Conservation (phyloP, 2,888 invertebrate genomes). For the Norana najaformis region DNA sequence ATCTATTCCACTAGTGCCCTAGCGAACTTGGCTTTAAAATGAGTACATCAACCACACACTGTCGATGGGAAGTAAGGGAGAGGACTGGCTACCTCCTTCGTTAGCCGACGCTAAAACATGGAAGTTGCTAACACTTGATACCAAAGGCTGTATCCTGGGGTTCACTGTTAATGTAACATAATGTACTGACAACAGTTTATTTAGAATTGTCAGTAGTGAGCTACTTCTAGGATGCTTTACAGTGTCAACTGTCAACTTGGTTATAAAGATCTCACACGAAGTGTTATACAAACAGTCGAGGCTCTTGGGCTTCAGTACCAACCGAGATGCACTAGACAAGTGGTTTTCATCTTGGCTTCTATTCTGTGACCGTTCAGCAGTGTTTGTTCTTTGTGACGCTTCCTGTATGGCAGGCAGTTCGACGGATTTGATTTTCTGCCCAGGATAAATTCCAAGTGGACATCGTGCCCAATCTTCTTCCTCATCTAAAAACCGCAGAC, state of each 20-base stretch:
- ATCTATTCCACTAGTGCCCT: too few species aligned
- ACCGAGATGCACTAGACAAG: not conserved
- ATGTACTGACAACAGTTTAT: too few species aligned
- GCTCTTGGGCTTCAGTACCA: not conserved
- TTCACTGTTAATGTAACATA: too few species aligned
- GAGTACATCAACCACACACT: not conserved
- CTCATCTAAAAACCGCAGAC: not conserved
- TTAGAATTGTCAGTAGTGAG: too few species aligned
- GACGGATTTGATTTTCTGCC: not conserved
- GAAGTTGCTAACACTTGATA: not conserved
- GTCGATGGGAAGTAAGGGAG: not conserved
- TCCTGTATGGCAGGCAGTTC: not conserved
- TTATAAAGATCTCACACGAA: not conserved
- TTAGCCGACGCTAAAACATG: not conserved
- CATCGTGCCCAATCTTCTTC: not conserved
- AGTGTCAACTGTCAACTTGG: too few species aligned
- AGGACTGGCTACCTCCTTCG: not conserved
- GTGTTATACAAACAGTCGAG: not conserved
- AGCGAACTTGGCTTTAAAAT: too few species aligned
- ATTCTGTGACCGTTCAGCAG: not conserved
- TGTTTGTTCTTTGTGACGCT: not conserved
- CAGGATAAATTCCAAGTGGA: constrained; percentile 21
- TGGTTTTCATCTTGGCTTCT: not conserved
- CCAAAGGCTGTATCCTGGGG: not conserved
- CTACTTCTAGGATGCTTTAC: too few species aligned